A percentile compares a stretch with the other conserved stretches of the same genome.
Conservation (phyloP, 2,888 invertebrate genomes). For the Leistus spinibarbis region DNA sequence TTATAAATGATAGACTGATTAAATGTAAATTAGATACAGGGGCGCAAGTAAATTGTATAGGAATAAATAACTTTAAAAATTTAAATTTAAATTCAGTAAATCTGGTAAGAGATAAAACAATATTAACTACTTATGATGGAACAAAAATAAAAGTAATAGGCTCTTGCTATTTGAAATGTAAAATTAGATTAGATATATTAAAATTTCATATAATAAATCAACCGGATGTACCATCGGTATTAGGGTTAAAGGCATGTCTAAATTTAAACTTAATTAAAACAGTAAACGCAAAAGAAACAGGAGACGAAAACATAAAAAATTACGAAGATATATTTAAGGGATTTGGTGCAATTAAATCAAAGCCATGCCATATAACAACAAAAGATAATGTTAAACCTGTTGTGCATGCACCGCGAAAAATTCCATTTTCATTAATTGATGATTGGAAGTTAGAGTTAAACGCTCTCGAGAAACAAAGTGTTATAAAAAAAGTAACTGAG, state of each 20-base stretch:
- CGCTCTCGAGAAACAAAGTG: background rate
- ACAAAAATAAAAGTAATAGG: background rate
- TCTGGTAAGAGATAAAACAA: background rate
- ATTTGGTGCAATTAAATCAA: background rate
- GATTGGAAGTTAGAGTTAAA: background rate
- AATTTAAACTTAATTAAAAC: background rate
- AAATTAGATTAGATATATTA: background rate
- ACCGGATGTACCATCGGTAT: background rate
- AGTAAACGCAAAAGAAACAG: background rate
- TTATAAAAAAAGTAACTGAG: background rate
- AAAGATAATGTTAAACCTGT: background rate
- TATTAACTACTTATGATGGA: background rate
- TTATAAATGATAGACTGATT: background rate
- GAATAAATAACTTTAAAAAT: background rate
- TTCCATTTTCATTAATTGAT: background rate
- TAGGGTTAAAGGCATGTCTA: background rate
- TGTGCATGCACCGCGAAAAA: background rate
- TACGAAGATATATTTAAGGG: background rate
- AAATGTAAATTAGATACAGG: constrained; percentile 17
- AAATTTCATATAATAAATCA: background rate
- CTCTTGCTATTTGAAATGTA: background rate
- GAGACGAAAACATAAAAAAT: background rate
- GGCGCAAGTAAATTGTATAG: constrained; percentile 2
- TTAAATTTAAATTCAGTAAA: background rate
- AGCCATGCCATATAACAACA: background rate